These are phyloP conservation scores for Taxidea taxus DNA, from an alignment of 2,113 vertebrate species.

Conservation along the genomic window DNA sequence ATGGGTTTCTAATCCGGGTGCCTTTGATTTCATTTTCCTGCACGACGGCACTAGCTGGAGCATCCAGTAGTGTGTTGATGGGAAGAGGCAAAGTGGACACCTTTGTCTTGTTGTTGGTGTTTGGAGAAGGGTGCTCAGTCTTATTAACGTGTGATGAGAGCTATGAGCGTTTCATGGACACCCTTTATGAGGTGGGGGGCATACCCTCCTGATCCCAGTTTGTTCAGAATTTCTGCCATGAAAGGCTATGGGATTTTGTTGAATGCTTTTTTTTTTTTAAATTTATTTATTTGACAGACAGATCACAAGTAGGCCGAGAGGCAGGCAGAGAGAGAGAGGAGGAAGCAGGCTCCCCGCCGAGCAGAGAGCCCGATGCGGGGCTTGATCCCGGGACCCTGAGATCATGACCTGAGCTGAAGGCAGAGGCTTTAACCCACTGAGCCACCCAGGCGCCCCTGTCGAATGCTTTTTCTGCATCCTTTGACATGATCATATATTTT, in stretches of 20 bases:
- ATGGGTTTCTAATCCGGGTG: neutral
- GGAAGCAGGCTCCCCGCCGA: too few species aligned
- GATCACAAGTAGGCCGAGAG: too few species aligned
- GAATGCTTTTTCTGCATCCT: neutral
- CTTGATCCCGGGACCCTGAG: too few species aligned
- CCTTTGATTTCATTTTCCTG: neutral
- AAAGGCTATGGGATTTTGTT: neutral
- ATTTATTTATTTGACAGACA: too few species aligned
- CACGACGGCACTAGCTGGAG: neutral
- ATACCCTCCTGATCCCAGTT: neutral
- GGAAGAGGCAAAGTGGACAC: neutral
- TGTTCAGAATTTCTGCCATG: neutral
- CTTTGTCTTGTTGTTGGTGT: neutral
- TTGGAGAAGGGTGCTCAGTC: neutral
- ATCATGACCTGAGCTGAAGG: too few species aligned
- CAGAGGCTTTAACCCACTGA: too few species aligned
- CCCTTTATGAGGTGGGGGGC: neutral
- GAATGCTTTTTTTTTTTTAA: neutral
- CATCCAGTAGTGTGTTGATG: rapidly evolving
- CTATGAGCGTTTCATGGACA: neutral
- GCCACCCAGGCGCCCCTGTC: too few species aligned
- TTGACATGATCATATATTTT: neutral
- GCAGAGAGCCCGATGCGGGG: too few species aligned
- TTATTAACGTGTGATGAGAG: neutral
- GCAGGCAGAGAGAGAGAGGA: too few species aligned